Base-by-base conservation (phyloP, 1,140 invertebrate species). In the Caenorhabditis inopinata region DNA sequence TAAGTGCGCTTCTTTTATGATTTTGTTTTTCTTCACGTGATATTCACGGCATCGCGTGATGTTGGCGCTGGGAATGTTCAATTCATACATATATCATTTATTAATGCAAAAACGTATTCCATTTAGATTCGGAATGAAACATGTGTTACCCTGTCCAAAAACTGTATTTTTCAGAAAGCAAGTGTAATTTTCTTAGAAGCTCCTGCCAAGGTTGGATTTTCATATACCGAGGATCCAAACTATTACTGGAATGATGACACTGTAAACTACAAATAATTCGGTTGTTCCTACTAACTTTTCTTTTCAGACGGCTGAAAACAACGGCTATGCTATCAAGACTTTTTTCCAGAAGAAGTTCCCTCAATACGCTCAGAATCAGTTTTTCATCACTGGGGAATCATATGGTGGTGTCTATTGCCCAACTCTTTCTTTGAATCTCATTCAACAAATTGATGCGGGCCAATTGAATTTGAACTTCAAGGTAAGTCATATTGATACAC, bases 311-410 rank as follows among this genome's bases (percentile, higher is more conserved):
- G 84, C 89, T 7, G 23, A 58, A 14, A 87, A 91, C 78, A 91
- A 91, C 83, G 88, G 87, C 73, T 62, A 85, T 2, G 91, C 91
- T n/a, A 51, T 92, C 32, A 87, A 89, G 79, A 74, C 89, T 53
- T 91, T 91, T 86, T 91, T 91, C 83, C 48, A 79, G 18, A 90
- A 90, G 82, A 53, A 90, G 82, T 92, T 90, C 85, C 91, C 91
- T 7, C 88, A 91, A 83, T 91, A 89, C 79, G 83, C 83, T 21
- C 83, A 84, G 6, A 90, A 88, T 79, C 85, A 88, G n/a, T 90
- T 90, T 58, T 90, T 89, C 79, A 84, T 90, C 25, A 88, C 89
- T 35, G 90, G 90, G 35, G 90, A 90, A 84, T 89, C 87, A 35
- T 91, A 90, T 83, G 90, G 82, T 27, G 85, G 85, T 25, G 85